Conservation (phyloP, 2,888 invertebrate genomes). For the Harpalus rubripes region DNA sequence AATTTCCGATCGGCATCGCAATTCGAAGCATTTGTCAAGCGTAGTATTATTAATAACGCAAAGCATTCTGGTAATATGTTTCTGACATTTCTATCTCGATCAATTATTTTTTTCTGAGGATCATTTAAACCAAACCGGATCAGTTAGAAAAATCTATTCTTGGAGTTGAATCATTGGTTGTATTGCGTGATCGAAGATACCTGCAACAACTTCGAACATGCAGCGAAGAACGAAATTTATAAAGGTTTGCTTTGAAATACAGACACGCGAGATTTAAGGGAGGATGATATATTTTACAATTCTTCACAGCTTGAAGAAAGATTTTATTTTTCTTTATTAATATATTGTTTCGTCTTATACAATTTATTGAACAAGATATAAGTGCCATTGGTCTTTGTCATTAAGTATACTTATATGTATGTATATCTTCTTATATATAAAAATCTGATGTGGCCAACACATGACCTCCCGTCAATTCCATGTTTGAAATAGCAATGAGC, state of each 20-base stretch:
- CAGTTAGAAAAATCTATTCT: constrained; percentile 58
- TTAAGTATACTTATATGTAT: no score
- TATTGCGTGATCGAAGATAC: constrained; percentile 36
- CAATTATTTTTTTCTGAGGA: constrained; percentile 56
- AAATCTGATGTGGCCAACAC: no score
- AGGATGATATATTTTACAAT: background rate
- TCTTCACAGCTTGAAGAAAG: background rate
- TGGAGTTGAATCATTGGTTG: constrained; percentile 52
- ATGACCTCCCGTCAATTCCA: no score
- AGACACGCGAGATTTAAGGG: constrained; percentile 11
- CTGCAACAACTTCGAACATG: constrained; percentile 6
- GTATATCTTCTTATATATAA: no score
- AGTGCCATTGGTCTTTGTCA: no score
- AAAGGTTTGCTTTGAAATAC: background rate
- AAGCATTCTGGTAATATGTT: constrained; percentile 49
- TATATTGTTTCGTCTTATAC: no score
- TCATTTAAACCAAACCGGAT: constrained; percentile 63
- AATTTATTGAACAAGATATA: no score
- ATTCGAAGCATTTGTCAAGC: constrained; percentile 34
- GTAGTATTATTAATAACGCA: constrained; percentile 53
- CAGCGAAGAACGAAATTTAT: constrained; percentile 6
- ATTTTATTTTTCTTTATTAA: no score
- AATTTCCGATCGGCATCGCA: background rate
- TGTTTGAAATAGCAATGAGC: no score
- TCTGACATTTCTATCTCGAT: constrained; percentile 59